Conservation (phyloP, 1,140 invertebrate species). For the Atopsyche davidsoni region DNA sequence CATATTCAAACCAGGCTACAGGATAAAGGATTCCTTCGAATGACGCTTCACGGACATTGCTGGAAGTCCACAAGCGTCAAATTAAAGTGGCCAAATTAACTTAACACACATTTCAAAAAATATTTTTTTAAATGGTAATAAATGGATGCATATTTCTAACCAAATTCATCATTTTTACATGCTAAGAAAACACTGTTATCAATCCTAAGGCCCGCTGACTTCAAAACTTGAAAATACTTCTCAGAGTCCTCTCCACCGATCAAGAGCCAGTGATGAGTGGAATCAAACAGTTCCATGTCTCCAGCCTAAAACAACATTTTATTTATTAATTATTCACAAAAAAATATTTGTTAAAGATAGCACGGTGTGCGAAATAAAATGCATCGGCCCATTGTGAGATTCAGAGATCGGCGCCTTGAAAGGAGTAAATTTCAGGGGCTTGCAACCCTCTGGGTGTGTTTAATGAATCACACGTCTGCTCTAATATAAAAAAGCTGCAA, state of each 20-base stretch:
- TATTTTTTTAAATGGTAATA: background rate
- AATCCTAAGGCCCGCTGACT: conserved; percentile 1
- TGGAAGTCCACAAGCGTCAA: background rate
- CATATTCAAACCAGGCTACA: background rate
- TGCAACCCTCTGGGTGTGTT: too few relatives aligned
- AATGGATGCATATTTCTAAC: too few relatives aligned
- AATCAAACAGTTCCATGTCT: conserved; percentile 19
- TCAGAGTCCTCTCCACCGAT: conserved; percentile 11
- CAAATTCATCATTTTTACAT: too few relatives aligned
- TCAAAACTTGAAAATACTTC: background rate
- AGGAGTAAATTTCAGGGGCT: too few relatives aligned
- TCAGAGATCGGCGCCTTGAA: too few relatives aligned
- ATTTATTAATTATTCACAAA: background rate
- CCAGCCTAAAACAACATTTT: conserved; percentile 13
- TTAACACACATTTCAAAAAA: background rate
- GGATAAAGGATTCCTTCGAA: too few relatives aligned
- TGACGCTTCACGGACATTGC: background rate
- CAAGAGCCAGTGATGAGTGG: conserved; percentile 22
- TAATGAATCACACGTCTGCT: too few relatives aligned
- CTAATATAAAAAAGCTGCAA: too few relatives aligned
- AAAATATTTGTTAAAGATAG: too few relatives aligned
- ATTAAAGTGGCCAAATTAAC: background rate
- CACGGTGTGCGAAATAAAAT: too few relatives aligned
- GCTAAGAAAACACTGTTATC: conserved; percentile 18
- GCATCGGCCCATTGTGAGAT: too few relatives aligned